Conservation (phyloP, 2,888 invertebrate genomes). For the Acrobasis suavella region DNA sequence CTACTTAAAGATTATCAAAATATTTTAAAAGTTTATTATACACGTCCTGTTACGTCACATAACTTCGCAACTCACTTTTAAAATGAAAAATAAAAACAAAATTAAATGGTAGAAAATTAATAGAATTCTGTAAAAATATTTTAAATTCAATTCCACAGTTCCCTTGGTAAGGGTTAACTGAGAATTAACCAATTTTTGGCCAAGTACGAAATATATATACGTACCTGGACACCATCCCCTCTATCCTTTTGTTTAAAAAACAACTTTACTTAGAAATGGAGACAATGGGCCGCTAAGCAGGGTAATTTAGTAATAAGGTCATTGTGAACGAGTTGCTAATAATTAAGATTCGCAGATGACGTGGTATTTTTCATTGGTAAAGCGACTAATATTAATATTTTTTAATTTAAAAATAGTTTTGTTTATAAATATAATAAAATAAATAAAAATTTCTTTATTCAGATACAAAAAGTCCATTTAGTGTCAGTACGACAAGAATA, state of each 20-base stretch:
- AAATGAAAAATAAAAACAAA: background rate
- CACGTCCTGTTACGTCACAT: background rate
- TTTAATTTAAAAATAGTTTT: too few relatives aligned
- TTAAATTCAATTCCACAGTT: background rate
- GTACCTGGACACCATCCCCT: constrained; percentile 1
- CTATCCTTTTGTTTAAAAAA: background rate
- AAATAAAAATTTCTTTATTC: too few relatives aligned
- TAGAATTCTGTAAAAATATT: background rate
- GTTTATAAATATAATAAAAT: too few relatives aligned
- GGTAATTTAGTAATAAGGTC: background rate
- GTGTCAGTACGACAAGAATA: too few relatives aligned
- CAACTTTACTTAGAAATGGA: background rate
- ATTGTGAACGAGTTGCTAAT: background rate
- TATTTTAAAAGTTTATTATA: background rate
- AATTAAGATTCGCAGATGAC: background rate
- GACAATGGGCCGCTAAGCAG: background rate
- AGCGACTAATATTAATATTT: too few relatives aligned
- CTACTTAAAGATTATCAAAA: background rate
- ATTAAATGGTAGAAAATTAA: background rate
- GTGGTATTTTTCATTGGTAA: too few relatives aligned
- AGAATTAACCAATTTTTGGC: background rate
- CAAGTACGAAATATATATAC: background rate
- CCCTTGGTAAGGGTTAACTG: background rate
- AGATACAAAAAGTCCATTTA: too few relatives aligned
- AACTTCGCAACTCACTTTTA: background rate